Conservation (phyloP, 2,888 invertebrate species). For the Dermolepida albohirtum region DNA sequence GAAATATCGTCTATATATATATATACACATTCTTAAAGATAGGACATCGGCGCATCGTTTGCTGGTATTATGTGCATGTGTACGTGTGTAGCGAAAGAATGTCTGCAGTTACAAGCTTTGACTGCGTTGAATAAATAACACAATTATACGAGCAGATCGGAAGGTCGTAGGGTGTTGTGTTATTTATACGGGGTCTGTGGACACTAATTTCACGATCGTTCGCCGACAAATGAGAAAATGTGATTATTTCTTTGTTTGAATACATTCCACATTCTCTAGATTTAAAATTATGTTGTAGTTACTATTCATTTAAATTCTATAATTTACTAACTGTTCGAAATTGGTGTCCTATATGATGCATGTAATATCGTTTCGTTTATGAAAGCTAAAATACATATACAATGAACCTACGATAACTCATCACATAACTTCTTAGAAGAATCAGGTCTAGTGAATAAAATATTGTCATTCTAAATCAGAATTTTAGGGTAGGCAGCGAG, state of each 20-base stretch:
- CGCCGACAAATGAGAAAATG: conserved; percentile 30
- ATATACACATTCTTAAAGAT: conserved; percentile 19
- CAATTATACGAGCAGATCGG: conserved; percentile 20
- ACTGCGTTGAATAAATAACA: conserved; percentile 8
- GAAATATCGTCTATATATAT: conserved; percentile 20
- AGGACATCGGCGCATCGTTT: conserved; percentile 23
- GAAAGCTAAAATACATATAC: no score
- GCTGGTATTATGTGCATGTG: conserved; percentile 11
- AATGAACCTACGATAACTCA: no score
- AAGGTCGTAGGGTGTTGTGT: conserved; percentile 24
- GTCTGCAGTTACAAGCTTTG: conserved; percentile 8
- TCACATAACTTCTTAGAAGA: no score
- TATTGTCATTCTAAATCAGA: no score
- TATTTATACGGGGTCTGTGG: conserved; percentile 24
- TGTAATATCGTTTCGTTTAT: no score
- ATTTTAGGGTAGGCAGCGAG: no score
- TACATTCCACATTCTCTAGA: neutral
- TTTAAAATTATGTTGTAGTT: neutral
- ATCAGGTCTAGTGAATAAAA: no score
- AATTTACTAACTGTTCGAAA: no score
- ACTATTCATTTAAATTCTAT: neutral
- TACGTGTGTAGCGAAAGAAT: conserved; percentile 17
- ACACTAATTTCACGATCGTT: conserved; percentile 30
- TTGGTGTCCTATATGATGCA: no score
- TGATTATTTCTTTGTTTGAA: conserved; percentile 24